Base-by-base conservation (phyloP, 1,140 invertebrate species). In the Trichonephila clavata region DNA sequence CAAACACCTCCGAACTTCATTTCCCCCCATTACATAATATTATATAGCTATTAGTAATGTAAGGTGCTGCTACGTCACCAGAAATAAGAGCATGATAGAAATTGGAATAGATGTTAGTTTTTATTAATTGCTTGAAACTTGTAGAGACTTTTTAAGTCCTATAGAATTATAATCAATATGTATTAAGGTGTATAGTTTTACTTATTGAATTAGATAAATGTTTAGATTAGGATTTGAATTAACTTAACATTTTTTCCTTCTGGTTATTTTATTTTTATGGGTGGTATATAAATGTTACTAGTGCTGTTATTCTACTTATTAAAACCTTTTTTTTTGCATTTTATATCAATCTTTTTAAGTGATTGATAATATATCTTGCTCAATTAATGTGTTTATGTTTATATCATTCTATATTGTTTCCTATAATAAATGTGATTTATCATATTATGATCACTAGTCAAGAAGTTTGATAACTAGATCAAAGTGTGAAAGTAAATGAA, bases 391-490 rank as follows among this genome's bases (percentile, higher is more conserved):
- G n/a, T 32, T 71, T 32, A 32, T 71, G 68, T 71, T 71, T 71
- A 21, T 65, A 7, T 65, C 63, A n/a, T 65, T 71, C 27, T 71
- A 71, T 18, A 71, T 13, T 32, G 27, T 71, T 71, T 27, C n/a
- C 13, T 16, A 16, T 32, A 32, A 63, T 63, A 20, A 20, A 20
- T 63, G 61, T 63, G 61, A 6, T 63, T 63, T 63, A 20, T 71
- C 27, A 27, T 71, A 24, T 71, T 10, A 71, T 71, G n/a, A n/a
- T 24, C n/a, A 71, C 68, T 71, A 71, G 68, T 71, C 68, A 71
- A 27, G 27, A 27, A 71, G 14, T 71, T 71, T 5, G 2, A 50
- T 50, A 7, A 50, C 50, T 50, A 50, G 50, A 50, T 7, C 6
- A 7, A 39, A 39, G 7, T 10, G 7, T 50, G 10, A 10, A 50